phyloP scores from a whole-genome alignment of 1,140 invertebrate genomes.

The Cherax destructor region DNA sequence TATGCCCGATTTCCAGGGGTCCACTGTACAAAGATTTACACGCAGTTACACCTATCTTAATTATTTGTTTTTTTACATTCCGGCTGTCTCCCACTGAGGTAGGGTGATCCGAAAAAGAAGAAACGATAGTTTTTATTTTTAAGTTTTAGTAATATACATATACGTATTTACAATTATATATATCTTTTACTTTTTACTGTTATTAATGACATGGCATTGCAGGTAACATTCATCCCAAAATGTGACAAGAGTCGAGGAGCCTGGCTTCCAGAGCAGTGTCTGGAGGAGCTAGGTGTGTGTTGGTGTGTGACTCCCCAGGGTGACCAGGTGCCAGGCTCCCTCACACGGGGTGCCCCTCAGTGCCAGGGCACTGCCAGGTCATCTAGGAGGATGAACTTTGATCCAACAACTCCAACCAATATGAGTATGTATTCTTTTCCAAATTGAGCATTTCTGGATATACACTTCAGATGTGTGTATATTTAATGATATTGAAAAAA shows the following conservation, averaged over 20 bases:
- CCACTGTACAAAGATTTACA: too few species aligned
- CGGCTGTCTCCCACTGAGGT: too few species aligned
- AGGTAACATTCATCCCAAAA: slow-evolving; percentile 81
- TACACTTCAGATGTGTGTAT: not conserved
- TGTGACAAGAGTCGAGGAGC: slow-evolving; percentile 84
- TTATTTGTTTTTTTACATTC: too few species aligned
- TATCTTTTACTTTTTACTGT: not conserved
- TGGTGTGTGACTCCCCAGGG: slow-evolving; percentile 90
- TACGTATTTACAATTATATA: too few species aligned
- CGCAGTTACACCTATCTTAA: too few species aligned
- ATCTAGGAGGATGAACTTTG: slow-evolving; percentile 58
- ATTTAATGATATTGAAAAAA: not conserved
- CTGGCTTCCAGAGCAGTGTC: slow-evolving; percentile 88
- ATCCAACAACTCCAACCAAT: slow-evolving; percentile 62
- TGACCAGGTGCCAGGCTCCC: slow-evolving; percentile 85
- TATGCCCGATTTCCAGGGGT: too few species aligned
- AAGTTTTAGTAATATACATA: too few species aligned
- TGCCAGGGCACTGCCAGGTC: slow-evolving; percentile 77
- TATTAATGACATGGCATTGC: not conserved
- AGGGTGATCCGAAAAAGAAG: too few species aligned
- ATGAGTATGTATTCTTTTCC: slow-evolving; percentile 58
- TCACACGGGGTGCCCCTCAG: slow-evolving; percentile 82
- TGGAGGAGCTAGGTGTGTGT: slow-evolving; percentile 86
- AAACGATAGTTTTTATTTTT: too few species aligned
- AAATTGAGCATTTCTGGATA: not conserved